Evolutionary conservation across 2,888 invertebrate species (phyloP), one percentile per base, ranked within the genome.

Genomic region (Ochlodes sylvanus): DNA sequence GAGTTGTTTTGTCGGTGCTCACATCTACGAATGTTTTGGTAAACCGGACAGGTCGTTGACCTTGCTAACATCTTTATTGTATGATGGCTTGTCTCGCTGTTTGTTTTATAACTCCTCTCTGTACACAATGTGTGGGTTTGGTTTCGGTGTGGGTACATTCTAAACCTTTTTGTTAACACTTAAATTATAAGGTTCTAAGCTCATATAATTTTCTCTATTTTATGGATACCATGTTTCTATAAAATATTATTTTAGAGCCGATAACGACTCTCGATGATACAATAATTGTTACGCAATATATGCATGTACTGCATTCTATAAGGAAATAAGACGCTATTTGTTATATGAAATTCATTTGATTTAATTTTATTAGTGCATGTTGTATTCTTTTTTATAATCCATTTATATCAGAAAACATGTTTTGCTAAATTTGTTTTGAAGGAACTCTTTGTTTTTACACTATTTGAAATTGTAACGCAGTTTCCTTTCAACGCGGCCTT

Each of bases 1-100:
- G 10, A 38, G 38, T 38, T 38, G 38, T 38, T 12, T 38, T 34
- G 32, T 56, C 47, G n/a, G 63, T 42, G 7, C 56, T 52, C 12
- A 14, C 34, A 61, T n/a, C 17, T 41, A 47, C 42, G 47, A 50
- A 7, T 44, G 52, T 65, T 38, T 80, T 79, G 81, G 80, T 79
- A 81, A 84, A 86, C 86, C 82, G 86, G 42, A 54, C 42, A 78
- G 87, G 86, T 87, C 88, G 86, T 85, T 88, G 83, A 87, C 87
- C 87, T 85, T 77, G 75, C 72, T 76, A 71, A 70, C 68, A 55
- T 68, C 69, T 69, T 9, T 41, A 65, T 54, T 54, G 54, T 54
- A 12, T 41, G 58, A 58, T 52, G 52, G 50, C 14, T 0, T 54
- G 14, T 15, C 32, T 10, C 14, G 54, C 15, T 65, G 57, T 65